Evolutionary conservation across 2,888 invertebrate genomes (phyloP).

Genomic region (Drosophila aldrichi): DNA sequence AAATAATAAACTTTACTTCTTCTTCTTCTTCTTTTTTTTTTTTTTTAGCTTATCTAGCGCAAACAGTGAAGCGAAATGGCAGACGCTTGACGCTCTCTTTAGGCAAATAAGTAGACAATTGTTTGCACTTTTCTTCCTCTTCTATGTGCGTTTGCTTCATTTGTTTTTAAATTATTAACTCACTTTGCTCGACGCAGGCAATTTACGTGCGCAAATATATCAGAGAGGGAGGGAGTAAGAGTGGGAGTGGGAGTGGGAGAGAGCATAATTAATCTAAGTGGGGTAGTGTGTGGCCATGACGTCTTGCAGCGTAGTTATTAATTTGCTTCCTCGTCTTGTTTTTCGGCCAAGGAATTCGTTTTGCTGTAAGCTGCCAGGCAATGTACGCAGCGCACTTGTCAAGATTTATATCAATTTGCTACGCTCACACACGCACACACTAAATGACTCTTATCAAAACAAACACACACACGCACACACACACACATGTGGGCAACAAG

Average conservation of each 20-base stretch:
- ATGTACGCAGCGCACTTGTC: slow-evolving; percentile 66
- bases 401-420: slow-evolving; percentile 77
- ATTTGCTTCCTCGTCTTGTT: slow-evolving; percentile 43
- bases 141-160: slow-evolving; percentile 24
- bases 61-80: slow-evolving; percentile 11
- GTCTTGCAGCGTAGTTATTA: slow-evolving; percentile 58
- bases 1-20: slow-evolving; percentile 33
- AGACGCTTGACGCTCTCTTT: slow-evolving; percentile 34
- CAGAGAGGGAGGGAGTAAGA: slow-evolving; percentile 1
- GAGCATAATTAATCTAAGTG: slow-evolving; percentile 61
- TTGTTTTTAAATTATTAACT: slow-evolving; percentile 65
- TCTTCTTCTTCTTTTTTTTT: neutral
- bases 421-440: slow-evolving; percentile 38
- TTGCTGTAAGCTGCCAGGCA: slow-evolving; percentile 31
- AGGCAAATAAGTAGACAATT: slow-evolving; percentile 42
- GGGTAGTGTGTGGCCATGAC: slow-evolving; percentile 12
- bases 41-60: slow-evolving; percentile 31
- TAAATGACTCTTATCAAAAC: slow-evolving; percentile 66
- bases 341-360: slow-evolving; percentile 34
- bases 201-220: slow-evolving; percentile 52
- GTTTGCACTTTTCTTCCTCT: neutral
- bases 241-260: neutral
- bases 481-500: slow-evolving; percentile 56
- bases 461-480: slow-evolving; percentile 32
- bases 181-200: slow-evolving; percentile 45